Evolutionary conservation across 2,888 invertebrate genomes (phyloP).

Genomic region (Helicoverpa assulta): DNA sequence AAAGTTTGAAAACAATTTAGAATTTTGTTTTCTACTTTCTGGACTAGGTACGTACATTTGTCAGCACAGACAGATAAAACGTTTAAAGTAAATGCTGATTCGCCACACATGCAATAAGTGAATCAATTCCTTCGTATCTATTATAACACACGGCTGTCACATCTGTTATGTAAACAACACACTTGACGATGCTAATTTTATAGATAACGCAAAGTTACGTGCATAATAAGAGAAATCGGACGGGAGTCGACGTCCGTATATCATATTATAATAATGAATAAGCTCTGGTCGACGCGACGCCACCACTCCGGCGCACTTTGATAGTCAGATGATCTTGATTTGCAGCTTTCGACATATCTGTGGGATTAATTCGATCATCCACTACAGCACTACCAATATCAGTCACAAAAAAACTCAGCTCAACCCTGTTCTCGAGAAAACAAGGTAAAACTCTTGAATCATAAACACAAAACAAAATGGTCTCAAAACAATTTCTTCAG

Average conservation of each 20-base stretch:
- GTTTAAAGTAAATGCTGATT: background rate
- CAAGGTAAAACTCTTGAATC: background rate
- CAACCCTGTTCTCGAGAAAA: background rate
- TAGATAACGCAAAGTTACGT: slow-evolving; percentile 83
- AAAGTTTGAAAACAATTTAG: no score
- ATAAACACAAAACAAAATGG: slow-evolving; percentile 32
- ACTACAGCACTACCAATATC: background rate
- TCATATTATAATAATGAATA: slow-evolving; percentile 74
- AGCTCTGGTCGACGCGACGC: slow-evolving; percentile 55
- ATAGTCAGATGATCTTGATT: slow-evolving; percentile 82
- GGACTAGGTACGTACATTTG: no score
- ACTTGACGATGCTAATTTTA: slow-evolving; percentile 78
- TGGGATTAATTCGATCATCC: slow-evolving; percentile 12
- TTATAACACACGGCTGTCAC: slow-evolving; percentile 47
- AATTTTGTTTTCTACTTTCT: no score
- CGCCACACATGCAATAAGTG: slow-evolving; percentile 24
- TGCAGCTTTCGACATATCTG: slow-evolving; percentile 75
- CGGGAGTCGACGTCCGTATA: slow-evolving; percentile 70
- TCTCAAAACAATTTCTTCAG: slow-evolving; percentile 14
- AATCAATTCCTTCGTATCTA: slow-evolving; percentile 45
- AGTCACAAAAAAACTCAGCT: background rate
- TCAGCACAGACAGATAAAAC: background rate
- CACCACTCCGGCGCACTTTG: slow-evolving; percentile 71
- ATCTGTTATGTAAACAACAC: slow-evolving; percentile 67
- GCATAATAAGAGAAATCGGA: slow-evolving; percentile 72